phyloP scores from a whole-genome alignment of 1,140 invertebrate genomes.

The Panagrolaimus sp. region DNA sequence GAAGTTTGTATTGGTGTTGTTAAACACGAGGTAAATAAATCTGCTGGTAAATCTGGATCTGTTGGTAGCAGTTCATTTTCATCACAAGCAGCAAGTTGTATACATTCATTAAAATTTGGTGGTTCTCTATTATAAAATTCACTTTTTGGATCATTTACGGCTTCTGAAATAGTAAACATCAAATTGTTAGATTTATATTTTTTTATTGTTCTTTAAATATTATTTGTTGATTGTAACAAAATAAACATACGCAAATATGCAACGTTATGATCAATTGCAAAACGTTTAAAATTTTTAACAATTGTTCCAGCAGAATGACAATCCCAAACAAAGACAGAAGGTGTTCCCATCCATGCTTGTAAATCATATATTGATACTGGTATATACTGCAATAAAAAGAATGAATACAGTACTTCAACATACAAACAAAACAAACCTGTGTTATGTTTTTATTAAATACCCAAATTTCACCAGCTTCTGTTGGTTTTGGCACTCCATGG shows the following conservation, averaged over 20 bases:
- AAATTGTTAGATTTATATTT: no score
- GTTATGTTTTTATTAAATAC: conserved; percentile 83
- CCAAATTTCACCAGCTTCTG: conserved; percentile 97
- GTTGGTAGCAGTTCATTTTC: conserved; percentile 85
- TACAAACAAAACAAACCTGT: conserved; percentile 16
- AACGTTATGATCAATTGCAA: conserved; percentile 10
- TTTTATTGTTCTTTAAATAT: no score
- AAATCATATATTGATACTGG: conserved; percentile 94
- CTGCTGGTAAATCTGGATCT: conserved; percentile 95
- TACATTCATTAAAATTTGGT: conserved; percentile 68
- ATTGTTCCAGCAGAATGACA: conserved; percentile 93
- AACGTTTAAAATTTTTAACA: conserved; percentile 30
- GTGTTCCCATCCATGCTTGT: conserved; percentile 96
- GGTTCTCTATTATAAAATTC: conserved; percentile 16
- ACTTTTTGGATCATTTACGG: background rate
- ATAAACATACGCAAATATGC: background rate
- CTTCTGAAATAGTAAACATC: no score
- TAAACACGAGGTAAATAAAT: conserved; percentile 93
- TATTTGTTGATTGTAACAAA: no score
- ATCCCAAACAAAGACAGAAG: conserved; percentile 97
- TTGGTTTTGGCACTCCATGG: conserved; percentile 93
- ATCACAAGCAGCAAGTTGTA: conserved; percentile 88
- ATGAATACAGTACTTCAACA: background rate
- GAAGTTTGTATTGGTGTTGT: conserved; percentile 97
- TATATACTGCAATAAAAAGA: conserved; percentile 74